Conservation (phyloP, 2,113 vertebrate genomes). For the Sylvietta virens region DNA sequence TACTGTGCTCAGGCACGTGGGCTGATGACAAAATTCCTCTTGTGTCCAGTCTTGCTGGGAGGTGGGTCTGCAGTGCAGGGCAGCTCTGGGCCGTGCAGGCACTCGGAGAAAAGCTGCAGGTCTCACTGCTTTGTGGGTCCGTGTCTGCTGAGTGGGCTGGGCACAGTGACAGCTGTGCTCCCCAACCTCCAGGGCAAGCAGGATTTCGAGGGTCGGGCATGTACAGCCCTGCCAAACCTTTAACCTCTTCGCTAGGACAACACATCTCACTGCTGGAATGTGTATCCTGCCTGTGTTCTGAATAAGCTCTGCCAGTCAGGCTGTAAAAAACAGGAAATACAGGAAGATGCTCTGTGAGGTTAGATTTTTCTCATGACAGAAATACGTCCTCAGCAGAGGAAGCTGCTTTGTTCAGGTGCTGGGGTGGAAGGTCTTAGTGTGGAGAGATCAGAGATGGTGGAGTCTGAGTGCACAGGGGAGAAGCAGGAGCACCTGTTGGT, state of each 20-base stretch:
- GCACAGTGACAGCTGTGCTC: neutral
- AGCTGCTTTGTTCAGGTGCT: neutral
- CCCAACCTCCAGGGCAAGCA: neutral
- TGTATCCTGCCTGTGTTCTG: neutral
- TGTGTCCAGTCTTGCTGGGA: neutral
- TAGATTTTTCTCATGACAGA: neutral
- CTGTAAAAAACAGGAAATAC: neutral
- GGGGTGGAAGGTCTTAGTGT: neutral
- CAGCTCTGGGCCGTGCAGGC: too few relatives aligned
- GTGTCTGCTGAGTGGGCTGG: neutral
- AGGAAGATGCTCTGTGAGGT: neutral
- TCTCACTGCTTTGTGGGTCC: neutral
- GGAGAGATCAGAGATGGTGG: neutral
- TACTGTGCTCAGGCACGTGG: neutral
- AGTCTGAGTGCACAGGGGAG: neutral
- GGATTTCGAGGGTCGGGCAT: neutral
- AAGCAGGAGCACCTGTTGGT: neutral
- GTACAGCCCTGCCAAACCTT: neutral
- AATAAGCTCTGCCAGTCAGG: neutral
- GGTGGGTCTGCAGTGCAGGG: neutral
- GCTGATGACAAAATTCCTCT: neutral
- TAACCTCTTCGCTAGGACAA: neutral
- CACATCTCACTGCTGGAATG: accelerated
- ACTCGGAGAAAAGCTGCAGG: neutral
- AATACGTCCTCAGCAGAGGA: neutral